Evolutionary conservation across 2,113 vertebrate genomes (phyloP), one percentile per base, ranked within the genome.

Genomic region (Narcine bancroftii): DNA sequence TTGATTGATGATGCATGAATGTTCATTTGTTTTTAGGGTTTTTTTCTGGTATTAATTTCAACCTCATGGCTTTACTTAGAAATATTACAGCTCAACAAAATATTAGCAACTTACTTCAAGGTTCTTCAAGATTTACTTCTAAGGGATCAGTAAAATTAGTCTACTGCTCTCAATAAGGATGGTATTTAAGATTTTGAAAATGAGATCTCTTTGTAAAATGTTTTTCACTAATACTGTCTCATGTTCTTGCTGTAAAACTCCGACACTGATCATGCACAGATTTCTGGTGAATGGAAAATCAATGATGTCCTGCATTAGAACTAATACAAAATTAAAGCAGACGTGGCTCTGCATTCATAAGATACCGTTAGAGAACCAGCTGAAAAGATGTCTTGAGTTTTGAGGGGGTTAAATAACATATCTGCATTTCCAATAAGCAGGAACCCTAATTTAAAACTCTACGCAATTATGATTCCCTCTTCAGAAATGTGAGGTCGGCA

Each of bases 111-210:
- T 60, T 69, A 69, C 26, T 3, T 53, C 42, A 91, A 47, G 89
- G 24, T 47, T 26, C 63, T 69, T 69, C 39, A 47, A 33, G 65
- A 45, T n/a, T 89, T 71, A 26, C 45, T 69, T 24, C 42, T 69
- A 17, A 91, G 89, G 39, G 60, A 69, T 91, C 89, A 91, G 69
- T 91, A 71, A 91, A 69, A 91, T 91, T 39, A 69, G 10, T 69
- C 65, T 47, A 17, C 42, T 69, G 65, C 65, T 69, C 24, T 69
- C 60, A 66, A 91, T 91, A 42, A 87, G n/a, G 60, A 87, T 60
- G 36, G 42, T 69, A 69, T 89, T 69, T 6, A 2, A 91, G 63
- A 91, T 45, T 39, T 45, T 69, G 89, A 69, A 47, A 33, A 39
- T 69, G 53, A 87, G 24, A 69, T 11, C 60, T 69, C 69, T 39